Evolutionary conservation across 2,888 invertebrate genomes (phyloP), one percentile per base, ranked within the genome.

Genomic region (Sisyra terminalis): DNA sequence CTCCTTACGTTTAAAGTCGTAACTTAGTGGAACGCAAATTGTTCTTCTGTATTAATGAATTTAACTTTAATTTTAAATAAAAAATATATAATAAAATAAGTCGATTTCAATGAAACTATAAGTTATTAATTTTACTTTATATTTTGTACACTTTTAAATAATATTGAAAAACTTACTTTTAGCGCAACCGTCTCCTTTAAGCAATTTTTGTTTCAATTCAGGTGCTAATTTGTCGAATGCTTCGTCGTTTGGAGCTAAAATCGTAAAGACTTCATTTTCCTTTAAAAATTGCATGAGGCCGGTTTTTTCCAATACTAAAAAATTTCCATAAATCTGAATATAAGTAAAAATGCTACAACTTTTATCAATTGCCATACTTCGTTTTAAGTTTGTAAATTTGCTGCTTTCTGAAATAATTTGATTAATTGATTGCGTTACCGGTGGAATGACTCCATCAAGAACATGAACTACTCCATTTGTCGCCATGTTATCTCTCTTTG

Each of bases 381-480:
- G 58, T 48, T 61, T 66, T 13, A 81, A 67, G 39, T 66, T 69
- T 17, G 70, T 68, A 53, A 79, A 67, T 51, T 74, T 69, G 1
- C 68, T 62, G 48, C 75, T 70, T 43, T 65, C 60, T 1, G 64
- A 61, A 43, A 80, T 66, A 14, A 78, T 64, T 42, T 75, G 71
- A 52, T 67, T 64, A 2, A 79, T 57, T 36, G 64, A 66, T 46
- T 67, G 64, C 24, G 59, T 66, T 7, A 71, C 67, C 1, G 75
- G 73, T 37, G 58, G 54, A 36, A 81, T 59, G 3, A 78, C 70
- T n/a, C 69, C 65, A 38, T 71, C 69, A 11, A 78, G 61, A 1
- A 75, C 61, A 54, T 82, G 79, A 10, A 80, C 66, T 42, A 81
- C 67, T 11, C 79, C 80, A 53, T 78, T 76, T 34, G 69, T 68